Evolutionary conservation across 2,888 invertebrate species (phyloP), one percentile per base, ranked within the genome.

Genomic region (Diarsia rubi): DNA sequence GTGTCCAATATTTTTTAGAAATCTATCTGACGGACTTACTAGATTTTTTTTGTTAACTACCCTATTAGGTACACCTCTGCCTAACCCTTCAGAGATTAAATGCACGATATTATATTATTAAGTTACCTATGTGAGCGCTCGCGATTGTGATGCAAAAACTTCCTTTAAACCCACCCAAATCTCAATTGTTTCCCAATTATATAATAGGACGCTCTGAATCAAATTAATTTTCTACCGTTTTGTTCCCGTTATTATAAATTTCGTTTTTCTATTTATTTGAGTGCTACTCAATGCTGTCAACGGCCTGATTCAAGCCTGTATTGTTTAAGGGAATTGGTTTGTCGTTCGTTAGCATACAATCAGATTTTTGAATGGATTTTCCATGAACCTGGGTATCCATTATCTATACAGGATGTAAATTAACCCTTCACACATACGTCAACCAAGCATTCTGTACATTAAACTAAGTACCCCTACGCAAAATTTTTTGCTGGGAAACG

Each of bases 311-410:
- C 49, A 37, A 71, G 59, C 42, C 14, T 37, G 52, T 69, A 68
- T 84, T 81, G 84, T 81, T 84, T 69, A 57, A 47, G 45, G 37
- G 42, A 66, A 81, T 83, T 80, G 84, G 63, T 52, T 69, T 79
- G 69, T 65, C 42, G 19, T 44, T 84, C 19, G 37, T 84, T 69
- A 68, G 44, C 59, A 52, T 49, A 62, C 63, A 57, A 54, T 69
- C 57, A 52, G 21, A 16, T 42, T 42, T n/a, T 16, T 16, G 8
- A 19, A 60, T 37, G n/a, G 44, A 57, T 16, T 5, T 54, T 44
- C 49, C 52, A 45, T 45, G 45, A 19, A 14, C 42, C 42, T 65
- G 12, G 9, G 9, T 42, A 16, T 75, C 14, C 14, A 60, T 75
- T n/a, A n/a, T n/a, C n/a, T n/a, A n/a, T n/a, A n/a, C n/a, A n/a